Conservation (phyloP, 2,113 vertebrate genomes). For the Lutjanus erythropterus region DNA sequence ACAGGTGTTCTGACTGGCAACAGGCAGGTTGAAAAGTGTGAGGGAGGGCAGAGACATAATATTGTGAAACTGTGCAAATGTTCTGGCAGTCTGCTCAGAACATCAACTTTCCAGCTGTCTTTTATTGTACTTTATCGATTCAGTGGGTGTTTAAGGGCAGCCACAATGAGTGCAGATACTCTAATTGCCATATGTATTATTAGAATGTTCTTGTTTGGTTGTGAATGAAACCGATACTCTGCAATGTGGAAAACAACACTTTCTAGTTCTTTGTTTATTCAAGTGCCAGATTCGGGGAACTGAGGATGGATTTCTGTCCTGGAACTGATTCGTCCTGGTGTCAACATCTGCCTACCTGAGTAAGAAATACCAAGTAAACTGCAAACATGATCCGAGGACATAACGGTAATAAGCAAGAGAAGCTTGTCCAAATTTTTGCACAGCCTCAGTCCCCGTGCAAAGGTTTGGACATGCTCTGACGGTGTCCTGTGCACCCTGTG, state of each 20-base stretch:
- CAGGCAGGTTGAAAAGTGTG: background rate
- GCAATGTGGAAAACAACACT: slow-evolving; percentile 2
- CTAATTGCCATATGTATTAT: background rate
- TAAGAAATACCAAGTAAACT: slow-evolving; percentile 16
- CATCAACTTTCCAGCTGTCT: background rate
- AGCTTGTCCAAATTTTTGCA: background rate
- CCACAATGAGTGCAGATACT: background rate
- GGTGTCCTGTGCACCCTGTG: background rate
- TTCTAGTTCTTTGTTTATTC: background rate
- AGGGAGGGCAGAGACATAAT: background rate
- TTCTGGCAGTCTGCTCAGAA: background rate
- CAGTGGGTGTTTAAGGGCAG: background rate
- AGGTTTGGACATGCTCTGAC: background rate
- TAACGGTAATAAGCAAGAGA: background rate
- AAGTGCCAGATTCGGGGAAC: background rate
- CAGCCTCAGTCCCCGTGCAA: background rate
- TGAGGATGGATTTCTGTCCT: background rate
- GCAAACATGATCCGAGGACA: slow-evolving; percentile 16
- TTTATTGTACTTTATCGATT: background rate
- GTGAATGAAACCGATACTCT: background rate
- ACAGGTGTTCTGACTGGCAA: too few species aligned
- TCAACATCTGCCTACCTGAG: slow-evolving; percentile 7
- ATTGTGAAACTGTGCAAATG: background rate
- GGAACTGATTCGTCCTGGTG: background rate
- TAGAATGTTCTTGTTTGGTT: background rate